A percentile compares a stretch with the other conserved stretches of the same genome.
Conservation (phyloP, 2,113 vertebrate species). For the Oenanthe oenanthe region DNA sequence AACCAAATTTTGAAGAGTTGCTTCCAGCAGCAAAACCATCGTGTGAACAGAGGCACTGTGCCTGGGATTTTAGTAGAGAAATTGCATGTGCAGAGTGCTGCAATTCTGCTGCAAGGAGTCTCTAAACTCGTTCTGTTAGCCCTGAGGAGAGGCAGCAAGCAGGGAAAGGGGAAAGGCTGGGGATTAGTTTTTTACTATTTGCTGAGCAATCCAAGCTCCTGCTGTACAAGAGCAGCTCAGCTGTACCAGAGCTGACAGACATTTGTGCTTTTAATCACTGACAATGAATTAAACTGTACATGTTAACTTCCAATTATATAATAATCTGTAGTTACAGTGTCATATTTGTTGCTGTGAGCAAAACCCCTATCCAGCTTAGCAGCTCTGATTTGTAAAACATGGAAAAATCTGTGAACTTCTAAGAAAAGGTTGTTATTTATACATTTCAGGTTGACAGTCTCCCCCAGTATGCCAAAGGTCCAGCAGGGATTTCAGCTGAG, state of each 20-base stretch:
- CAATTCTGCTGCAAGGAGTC: background rate
- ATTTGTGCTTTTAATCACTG: conserved; percentile 66
- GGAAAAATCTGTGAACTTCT: conserved; percentile 30
- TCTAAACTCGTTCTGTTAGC: background rate
- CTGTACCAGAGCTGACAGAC: conserved; percentile 62
- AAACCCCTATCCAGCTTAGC: background rate
- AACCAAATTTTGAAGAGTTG: background rate
- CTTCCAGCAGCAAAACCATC: background rate
- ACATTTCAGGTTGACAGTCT: background rate
- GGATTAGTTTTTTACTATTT: conserved; percentile 48
- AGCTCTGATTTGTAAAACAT: conserved; percentile 47
- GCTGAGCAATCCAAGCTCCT: conserved; percentile 53
- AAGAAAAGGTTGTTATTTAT: conserved; percentile 31
- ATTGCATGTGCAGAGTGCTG: background rate
- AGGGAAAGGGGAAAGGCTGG: background rate
- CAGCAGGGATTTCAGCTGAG: background rate
- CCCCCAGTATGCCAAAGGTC: background rate
- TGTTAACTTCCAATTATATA: conserved; percentile 72
- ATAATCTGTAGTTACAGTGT: conserved; percentile 66
- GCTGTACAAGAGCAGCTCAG: conserved; percentile 59
- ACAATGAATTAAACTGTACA: conserved; percentile 69
- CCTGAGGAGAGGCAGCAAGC: background rate
- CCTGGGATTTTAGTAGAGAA: background rate
- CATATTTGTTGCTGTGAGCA: conserved; percentile 47
- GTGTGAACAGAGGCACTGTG: rapidly evolving